phyloP scores from a whole-genome alignment of 2,888 invertebrate genomes.

The Uloborus plumipes region DNA sequence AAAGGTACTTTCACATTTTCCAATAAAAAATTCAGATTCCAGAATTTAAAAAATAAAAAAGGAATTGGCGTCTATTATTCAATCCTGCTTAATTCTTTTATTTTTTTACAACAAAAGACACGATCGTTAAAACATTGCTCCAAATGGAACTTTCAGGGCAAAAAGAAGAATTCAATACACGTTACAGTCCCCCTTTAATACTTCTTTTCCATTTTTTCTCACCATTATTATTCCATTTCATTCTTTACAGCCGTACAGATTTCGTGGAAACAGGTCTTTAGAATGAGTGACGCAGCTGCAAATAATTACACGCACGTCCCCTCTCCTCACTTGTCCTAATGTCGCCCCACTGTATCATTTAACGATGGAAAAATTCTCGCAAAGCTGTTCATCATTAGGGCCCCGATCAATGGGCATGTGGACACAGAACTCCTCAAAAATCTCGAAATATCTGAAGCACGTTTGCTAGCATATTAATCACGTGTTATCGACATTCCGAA shows the following conservation, averaged over 20 bases:
- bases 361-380: conserved; percentile 36
- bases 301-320: conserved; percentile 36
- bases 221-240: no score
- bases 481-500: conserved; percentile 24
- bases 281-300: conserved; percentile 37
- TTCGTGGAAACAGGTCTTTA: background rate
- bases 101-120: conserved; percentile 10
- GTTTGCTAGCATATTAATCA: conserved; percentile 41
- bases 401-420: conserved; percentile 27
- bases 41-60: no score
- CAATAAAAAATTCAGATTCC: no score
- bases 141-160: conserved; percentile 14
- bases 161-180: conserved; percentile 29
- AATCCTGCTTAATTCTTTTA: background rate
- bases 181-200: background rate
- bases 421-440: no score
- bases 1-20: no score
- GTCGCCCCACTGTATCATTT: conserved; percentile 36
- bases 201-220: conserved; percentile 4
- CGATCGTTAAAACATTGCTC: conserved; percentile 44
- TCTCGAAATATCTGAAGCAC: background rate
- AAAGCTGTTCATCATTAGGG: conserved; percentile 30
- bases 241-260: no score
- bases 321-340: conserved; percentile 28
- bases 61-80: no score